Evolutionary conservation across 2,797 vertebrate genomes (phyloP).

Genomic region (Phoebastria nigripes): DNA sequence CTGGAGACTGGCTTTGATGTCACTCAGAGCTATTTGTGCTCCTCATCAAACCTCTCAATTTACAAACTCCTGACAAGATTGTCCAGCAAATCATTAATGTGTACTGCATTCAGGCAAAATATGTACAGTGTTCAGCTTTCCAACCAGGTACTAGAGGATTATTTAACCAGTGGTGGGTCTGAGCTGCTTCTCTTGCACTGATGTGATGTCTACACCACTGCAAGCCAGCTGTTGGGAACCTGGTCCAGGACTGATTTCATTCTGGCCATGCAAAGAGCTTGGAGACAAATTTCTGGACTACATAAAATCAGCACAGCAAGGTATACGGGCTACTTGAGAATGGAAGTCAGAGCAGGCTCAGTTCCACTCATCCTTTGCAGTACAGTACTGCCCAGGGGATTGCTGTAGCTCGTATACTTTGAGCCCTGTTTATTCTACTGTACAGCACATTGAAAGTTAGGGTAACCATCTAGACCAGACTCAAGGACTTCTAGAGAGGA

Average conservation of each 20-base stretch:
- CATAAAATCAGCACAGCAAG: background rate
- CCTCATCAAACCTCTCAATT: background rate
- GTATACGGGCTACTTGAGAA: background rate
- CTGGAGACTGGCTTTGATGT: background rate
- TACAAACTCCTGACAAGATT: background rate
- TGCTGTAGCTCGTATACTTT: background rate
- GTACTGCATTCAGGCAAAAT: background rate
- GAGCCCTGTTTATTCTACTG: background rate
- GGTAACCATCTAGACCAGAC: background rate
- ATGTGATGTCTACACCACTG: background rate
- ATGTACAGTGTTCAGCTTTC: background rate
- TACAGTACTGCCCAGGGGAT: background rate
- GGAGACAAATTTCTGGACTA: background rate
- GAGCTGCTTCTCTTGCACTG: background rate
- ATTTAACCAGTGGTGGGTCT: background rate
- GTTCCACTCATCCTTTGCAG: background rate
- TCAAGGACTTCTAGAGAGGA: background rate
- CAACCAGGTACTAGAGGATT: background rate
- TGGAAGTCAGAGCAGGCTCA: background rate
- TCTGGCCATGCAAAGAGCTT: background rate
- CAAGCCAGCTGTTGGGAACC: background rate
- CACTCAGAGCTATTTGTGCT: background rate
- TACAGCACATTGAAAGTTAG: background rate
- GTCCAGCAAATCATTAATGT: background rate
- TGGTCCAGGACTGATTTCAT: background rate